Evolutionary conservation across 1,140 invertebrate genomes (phyloP), one percentile per base, ranked within the genome.

Genomic region (Notospermus geniculatus): DNA sequence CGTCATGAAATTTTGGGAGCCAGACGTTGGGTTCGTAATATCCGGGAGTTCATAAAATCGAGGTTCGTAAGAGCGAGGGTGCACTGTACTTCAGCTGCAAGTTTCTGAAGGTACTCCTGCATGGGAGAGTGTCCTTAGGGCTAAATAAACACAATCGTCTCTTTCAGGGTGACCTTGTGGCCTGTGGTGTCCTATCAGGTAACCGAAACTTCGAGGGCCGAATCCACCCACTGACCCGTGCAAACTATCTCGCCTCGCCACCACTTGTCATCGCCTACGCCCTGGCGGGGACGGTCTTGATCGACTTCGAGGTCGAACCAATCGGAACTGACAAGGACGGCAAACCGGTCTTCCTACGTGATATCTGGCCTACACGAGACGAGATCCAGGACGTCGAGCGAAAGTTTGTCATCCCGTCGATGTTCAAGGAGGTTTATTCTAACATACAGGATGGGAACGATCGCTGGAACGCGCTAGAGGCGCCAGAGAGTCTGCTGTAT

Each of bases 161-260:
- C 5, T 62, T 61, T 22, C 67, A 80, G 76, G 74, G 72, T 75
- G 92, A 95, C 74, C 82, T 98, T 7, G 91, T 98, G 0, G 95
- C 93, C 71, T 92, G 90, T 74, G 94, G 95, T 23, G 93, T 98
- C 1, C 82, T 98, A 0, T 97, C 95, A 0, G 96, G 96, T 0
- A 98, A 98, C 78, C 83, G 96, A 1, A 98, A 98, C 80, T 98
- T 98, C 81, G 96, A 98, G 82, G 96, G 96, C 17, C 85, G 96
- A 58, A 95, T 98, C 73, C 95, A 98, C 82, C 95, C 96, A 0
- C 89, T 93, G 73, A 97, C 95, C 0, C 82, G 95, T 32, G 95
- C 96, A 22, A 98, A 98, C 82, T 99, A 98, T 74, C 84, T 98
- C 54, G 95, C 96, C 0, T 96, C 93, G 13, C 96, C 96, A 0